Percentiles rank a stretch among this genome's conserved stretches.
phyloP scores from a whole-genome alignment of 2,113 vertebrate species.

The Neotragus pygmaeus region DNA sequence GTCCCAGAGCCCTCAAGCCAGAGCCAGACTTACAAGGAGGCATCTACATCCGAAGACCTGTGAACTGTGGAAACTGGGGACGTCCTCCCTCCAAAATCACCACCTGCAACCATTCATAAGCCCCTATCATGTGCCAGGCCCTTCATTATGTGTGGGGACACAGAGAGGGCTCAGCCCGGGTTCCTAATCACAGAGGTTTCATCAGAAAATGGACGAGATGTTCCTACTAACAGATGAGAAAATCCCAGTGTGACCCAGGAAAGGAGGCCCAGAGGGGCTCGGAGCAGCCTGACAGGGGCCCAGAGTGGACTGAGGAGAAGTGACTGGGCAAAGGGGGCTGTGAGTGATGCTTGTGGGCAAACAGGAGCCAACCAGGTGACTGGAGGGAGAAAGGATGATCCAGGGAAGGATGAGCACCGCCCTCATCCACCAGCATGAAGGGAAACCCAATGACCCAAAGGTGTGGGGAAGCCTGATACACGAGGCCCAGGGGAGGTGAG shows the following conservation, averaged over 20 bases:
- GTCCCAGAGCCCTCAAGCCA: not conserved
- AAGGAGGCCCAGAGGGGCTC: not conserved
- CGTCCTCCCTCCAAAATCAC: too few species aligned
- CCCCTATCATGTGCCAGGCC: fast-evolving
- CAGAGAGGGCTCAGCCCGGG: fast-evolving
- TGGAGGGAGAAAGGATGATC: too few species aligned
- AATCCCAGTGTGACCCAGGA: not conserved
- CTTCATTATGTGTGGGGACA: not conserved
- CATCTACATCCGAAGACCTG: not conserved
- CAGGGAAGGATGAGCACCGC: not conserved
- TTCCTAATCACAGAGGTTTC: not conserved
- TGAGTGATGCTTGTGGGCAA: too few species aligned
- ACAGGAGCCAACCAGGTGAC: not conserved
- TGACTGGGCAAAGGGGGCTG: fast-evolving
- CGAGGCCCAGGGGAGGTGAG: not conserved
- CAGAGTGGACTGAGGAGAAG: not conserved
- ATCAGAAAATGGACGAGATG: not conserved
- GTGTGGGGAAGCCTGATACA: not conserved
- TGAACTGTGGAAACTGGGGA: not conserved
- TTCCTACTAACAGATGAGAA: not conserved
- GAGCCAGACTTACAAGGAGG: not conserved
- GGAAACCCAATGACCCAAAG: not conserved
- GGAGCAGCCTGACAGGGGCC: not conserved
- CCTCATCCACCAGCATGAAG: not conserved
- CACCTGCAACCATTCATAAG: fast-evolving